Conservation (phyloP, 2,113 vertebrate species). For the Thunnus thynnus region DNA sequence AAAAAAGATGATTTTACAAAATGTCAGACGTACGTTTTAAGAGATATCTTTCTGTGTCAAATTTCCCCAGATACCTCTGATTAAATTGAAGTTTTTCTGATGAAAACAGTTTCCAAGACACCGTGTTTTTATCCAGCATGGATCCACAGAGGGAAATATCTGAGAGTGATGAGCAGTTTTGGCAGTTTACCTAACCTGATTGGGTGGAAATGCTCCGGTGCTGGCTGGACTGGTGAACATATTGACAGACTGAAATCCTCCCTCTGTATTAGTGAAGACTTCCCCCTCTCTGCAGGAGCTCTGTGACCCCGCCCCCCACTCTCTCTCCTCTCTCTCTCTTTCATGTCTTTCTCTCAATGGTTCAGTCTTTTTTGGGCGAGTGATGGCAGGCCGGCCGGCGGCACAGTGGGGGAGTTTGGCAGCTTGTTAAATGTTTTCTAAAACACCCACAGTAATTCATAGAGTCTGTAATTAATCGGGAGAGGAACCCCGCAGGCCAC, state of each 20-base stretch:
- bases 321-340: constrained; percentile 19
- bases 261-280: constrained; percentile 28
- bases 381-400: constrained; percentile 36
- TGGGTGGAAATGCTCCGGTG: no score
- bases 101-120: neutral
- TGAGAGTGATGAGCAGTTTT: neutral
- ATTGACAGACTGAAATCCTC: constrained; percentile 31
- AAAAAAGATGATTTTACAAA: no score
- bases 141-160: neutral
- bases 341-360: constrained; percentile 26
- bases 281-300: constrained; percentile 38
- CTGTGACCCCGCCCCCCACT: neutral
- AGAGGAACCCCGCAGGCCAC: constrained; percentile 55
- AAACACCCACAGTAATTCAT: constrained; percentile 73
- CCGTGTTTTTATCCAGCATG: neutral
- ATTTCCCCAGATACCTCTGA: neutral
- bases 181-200: neutral
- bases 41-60: constrained; percentile 2
- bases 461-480: constrained; percentile 68
- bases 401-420: constrained; percentile 70
- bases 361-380: constrained; percentile 21
- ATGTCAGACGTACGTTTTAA: no score
- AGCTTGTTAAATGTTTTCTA: constrained; percentile 74
- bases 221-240: constrained; percentile 14
- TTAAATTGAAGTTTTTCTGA: neutral